A percentile compares a stretch with the other conserved stretches of the same genome.
Conservation (phyloP, 2,888 invertebrate species). For the Galerucella pusilla region DNA sequence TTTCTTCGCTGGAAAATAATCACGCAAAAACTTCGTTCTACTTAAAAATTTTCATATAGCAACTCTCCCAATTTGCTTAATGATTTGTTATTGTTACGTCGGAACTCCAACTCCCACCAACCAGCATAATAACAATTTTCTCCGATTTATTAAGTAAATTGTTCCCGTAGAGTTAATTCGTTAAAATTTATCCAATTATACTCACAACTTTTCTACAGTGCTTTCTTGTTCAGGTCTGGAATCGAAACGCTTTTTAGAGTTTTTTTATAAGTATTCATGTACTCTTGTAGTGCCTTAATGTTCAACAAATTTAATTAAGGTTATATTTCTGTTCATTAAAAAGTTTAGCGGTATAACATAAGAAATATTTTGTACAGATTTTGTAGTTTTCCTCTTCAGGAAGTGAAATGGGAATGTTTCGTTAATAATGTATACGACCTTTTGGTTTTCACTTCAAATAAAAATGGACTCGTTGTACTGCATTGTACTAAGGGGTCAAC, state of each 20-base stretch:
- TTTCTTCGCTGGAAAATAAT: not conserved
- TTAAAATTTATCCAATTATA: slow-evolving; percentile 40
- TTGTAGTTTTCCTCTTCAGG: not conserved
- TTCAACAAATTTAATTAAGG: not conserved
- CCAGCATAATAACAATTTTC: slow-evolving; percentile 30
- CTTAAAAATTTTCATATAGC: not conserved
- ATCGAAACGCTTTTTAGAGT: not conserved
- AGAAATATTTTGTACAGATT: not conserved
- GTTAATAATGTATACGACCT: not conserved
- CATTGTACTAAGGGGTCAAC: too few species aligned
- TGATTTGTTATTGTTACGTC: slow-evolving; percentile 28
- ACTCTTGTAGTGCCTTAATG: not conserved
- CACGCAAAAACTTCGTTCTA: not conserved
- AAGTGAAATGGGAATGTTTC: not conserved
- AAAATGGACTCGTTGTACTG: too few species aligned
- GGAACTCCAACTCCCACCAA: slow-evolving; percentile 6
- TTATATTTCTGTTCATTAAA: not conserved
- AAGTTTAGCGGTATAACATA: not conserved
- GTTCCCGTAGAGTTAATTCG: slow-evolving; percentile 37
- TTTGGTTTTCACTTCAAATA: too few species aligned
- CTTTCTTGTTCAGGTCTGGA: slow-evolving; percentile 9
- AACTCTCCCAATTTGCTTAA: slow-evolving; percentile 26
- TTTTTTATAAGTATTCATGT: not conserved
- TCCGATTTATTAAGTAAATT: slow-evolving; percentile 38
- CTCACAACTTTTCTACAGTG: slow-evolving; percentile 30